Percentiles rank a stretch among this genome's conserved stretches.
These are phyloP conservation scores for human (Homo sapiens) DNA, from an alignment of 2,113 vertebrate species.

Conservation along the genomic window GRCh38 chr3:157618001-157618500, in stretches of 20 bases:
- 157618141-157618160: constrained; percentile 61
- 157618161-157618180: constrained; percentile 58
- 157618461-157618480: constrained; percentile 52
- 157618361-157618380: constrained; percentile 12
- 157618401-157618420: constrained; percentile 42
- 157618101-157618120: constrained; percentile 55
- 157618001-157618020: constrained; percentile 37
- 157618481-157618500: constrained; percentile 34
- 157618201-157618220: constrained; percentile 62
- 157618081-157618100: constrained; percentile 46
- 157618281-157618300: constrained; percentile 15
- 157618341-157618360: constrained; percentile 70
- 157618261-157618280: constrained; percentile 62
- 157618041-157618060: constrained; percentile 56
- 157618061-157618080: constrained; percentile 58
- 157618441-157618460: constrained; percentile 49
- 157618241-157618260: constrained; percentile 18
- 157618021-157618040: background rate
- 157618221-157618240: constrained; percentile 58
- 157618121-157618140: constrained; percentile 63
- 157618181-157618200: constrained; percentile 58
- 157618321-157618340: constrained; percentile 87
- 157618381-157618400: constrained; percentile 59
- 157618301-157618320: constrained; percentile 51
- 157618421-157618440: background rate